Evolutionary conservation across 2,888 invertebrate genomes (phyloP), one percentile per base, ranked within the genome.

Genomic region (Cerastis leucographa): DNA sequence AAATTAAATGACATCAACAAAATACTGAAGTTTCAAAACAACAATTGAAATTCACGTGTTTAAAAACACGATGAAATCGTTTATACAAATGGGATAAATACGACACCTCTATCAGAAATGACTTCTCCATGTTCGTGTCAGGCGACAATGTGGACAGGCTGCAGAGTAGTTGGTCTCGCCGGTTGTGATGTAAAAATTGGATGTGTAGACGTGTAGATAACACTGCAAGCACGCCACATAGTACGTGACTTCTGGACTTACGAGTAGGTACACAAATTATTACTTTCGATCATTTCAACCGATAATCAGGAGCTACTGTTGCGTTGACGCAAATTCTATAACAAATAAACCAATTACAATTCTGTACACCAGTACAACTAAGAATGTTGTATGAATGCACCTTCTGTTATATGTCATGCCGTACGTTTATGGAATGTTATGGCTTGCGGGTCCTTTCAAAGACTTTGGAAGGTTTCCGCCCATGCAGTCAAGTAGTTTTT

Each of bases 281-380:
- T 46, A 71, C 22, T 61, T 67, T 61, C 40, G 68, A 79, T 72
- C 46, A 46, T 72, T 59, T 65, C 56, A 14, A 65, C 51, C 19
- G 73, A 84, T 76, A 73, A 64, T 68, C 29, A 22, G 49, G 2
- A 40, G 76, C 84, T 73, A 44, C 70, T 67, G 67, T 73, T 54
- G 59, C 25, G 49, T 42, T 66, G 61, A 69, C 69, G 75, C n/a
- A 40, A 65, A 51, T 65, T 61, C 7, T 40, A 49, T 65, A 69
- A n/a, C 40, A 61, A 65, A 65, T n/a, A 42, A 61, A 69, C 25
- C 40, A 61, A 65, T 69, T n/a, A 42, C 22, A 42, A 29, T 68
- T n/a, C 29, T 12, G 14, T 44, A 51, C 29, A 77, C 72, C 54
- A 42, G 12, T 72, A 46, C 5, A 42, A 42, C 8, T 40, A 68